These are phyloP conservation scores for Sitobion miscanthi DNA, from an alignment of 1,140 invertebrate genomes.

Conservation along the genomic window DNA sequence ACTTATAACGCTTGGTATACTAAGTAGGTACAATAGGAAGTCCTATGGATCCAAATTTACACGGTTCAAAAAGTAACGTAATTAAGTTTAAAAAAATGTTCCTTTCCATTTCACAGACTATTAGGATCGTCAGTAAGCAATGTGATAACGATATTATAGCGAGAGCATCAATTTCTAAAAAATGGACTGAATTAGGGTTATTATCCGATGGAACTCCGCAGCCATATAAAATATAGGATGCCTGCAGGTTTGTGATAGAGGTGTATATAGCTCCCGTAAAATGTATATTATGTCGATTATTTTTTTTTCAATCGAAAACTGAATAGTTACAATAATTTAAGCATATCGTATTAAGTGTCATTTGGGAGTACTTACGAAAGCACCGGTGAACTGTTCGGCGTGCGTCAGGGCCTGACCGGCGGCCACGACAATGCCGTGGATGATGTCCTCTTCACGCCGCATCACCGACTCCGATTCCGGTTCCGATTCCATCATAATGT, in stretches of 20 bases:
- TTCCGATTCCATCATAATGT: constrained; percentile 48
- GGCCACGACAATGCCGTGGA: constrained; percentile 64
- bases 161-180: too few relatives aligned
- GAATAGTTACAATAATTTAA: not conserved
- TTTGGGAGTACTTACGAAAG: constrained; percentile 65
- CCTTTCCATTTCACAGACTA: too few relatives aligned
- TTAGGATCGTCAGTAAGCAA: too few relatives aligned
- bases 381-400: constrained; percentile 64
- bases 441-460: constrained; percentile 60
- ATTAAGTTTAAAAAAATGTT: too few relatives aligned
- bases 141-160: too few relatives aligned
- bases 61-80: too few relatives aligned
- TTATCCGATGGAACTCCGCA: not conserved
- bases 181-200: too few relatives aligned
- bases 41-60: too few relatives aligned
- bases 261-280: not conserved
- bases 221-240: not conserved
- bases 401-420: constrained; percentile 65
- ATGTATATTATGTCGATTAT: not conserved
- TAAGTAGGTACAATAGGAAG: too few relatives aligned
- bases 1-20: too few relatives aligned
- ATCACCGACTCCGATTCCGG: constrained; percentile 12
- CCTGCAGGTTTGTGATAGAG: too few relatives aligned
- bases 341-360: not conserved
- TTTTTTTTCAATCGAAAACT: not conserved